Evolutionary conservation across 2,888 invertebrate genomes (phyloP), one percentile per base, ranked within the genome.

Genomic region (Dinocampus coccinellae): DNA sequence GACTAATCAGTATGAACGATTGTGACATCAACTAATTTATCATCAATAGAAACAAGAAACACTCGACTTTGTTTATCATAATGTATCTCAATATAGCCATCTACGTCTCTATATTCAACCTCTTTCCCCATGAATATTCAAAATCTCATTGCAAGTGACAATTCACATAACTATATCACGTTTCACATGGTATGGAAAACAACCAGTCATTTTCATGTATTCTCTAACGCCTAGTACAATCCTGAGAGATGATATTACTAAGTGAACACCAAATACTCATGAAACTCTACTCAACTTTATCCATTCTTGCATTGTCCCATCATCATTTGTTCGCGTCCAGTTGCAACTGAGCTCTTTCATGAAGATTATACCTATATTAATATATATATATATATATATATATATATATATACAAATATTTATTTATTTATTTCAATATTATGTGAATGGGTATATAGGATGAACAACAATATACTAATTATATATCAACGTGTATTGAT

Each of bases 121-220:
- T n/a, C 47, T 47, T 16, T 60, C 60, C 75, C 75, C 77, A 78
- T 82, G 82, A 81, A 82, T 82, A 82, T 82, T 81, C 82, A 82
- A 76, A 64, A 29, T 4, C 71, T 55, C 64, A 64, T 71, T 71
- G 74, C 72, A 71, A 69, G 58, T 60, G 63, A 60, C 52, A 69
- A 75, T 77, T 74, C 74, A 73, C 76, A 75, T 77, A 76, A 75
- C 74, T 73, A 52, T 69, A 72, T 73, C 73, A 72, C 74, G 53
- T 73, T 70, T 74, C 74, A 74, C 65, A 16, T 47, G 16, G 16
- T 70, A 63, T 29, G 68, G 60, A 70, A 55, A 69, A 62, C 60
- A 47, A 11, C 69, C 55, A 64, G 72, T 68, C 73, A 62, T 69
- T 70, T 53, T 60, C 67, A 29, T 47, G 67, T 65, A 58, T 64